phyloP scores from a whole-genome alignment of 92 coral and sea anemone genomes.

The Paramuricea clavata region DNA sequence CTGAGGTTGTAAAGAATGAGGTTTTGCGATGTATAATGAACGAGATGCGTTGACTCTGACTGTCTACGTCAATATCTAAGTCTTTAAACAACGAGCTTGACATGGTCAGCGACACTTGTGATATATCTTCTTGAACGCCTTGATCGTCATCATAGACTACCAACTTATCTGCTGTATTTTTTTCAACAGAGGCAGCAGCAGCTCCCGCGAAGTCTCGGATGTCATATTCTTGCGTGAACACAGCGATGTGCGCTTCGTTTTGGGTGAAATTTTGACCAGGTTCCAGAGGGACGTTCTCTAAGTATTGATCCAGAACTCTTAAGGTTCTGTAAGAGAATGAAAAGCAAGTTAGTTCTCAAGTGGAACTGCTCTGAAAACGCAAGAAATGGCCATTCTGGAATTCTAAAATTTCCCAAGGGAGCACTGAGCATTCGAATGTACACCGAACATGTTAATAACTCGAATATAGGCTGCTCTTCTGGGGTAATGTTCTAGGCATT shows the following conservation, averaged over 20 bases:
- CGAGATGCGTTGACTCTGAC: conserved; percentile 64
- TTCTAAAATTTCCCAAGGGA: too few relatives aligned
- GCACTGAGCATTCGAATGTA: too few relatives aligned
- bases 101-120: conserved; percentile 74
- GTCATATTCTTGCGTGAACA: background rate
- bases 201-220: conserved; percentile 13
- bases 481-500: too few relatives aligned
- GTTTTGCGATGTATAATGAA: conserved; percentile 79
- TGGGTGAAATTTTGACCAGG: background rate
- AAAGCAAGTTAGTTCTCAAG: background rate
- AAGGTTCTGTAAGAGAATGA: background rate
- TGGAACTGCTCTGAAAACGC: too few relatives aligned
- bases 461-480: too few relatives aligned
- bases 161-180: background rate
- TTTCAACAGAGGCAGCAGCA: conserved; percentile 6
- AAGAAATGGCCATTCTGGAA: too few relatives aligned
- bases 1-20: conserved; percentile 76
- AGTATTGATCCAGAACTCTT: conserved; percentile 68
- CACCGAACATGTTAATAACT: too few relatives aligned
- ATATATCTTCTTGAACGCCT: background rate
- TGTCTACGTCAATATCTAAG: conserved; percentile 19
- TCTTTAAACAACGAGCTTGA: conserved; percentile 58
- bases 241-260: conserved; percentile 20
- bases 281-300: conserved; percentile 70
- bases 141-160: background rate